Evolutionary conservation across 2,113 vertebrate genomes (phyloP).

Genomic region (Rhabdornis inornatus): DNA sequence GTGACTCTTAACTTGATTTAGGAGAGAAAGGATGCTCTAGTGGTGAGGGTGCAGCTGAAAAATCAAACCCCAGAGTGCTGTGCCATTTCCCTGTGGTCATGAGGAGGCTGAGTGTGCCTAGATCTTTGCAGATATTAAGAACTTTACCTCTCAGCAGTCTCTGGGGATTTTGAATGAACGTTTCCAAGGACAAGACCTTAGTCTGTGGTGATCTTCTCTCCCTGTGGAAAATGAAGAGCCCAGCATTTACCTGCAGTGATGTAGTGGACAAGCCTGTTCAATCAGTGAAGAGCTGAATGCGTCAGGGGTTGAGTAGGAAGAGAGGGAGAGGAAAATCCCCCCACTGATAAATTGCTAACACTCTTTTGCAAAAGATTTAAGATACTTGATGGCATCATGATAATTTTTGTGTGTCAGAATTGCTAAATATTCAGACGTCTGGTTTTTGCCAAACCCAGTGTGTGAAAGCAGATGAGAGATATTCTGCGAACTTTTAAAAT

Average conservation of each 20-base stretch:
- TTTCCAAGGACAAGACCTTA: neutral
- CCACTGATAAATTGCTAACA: neutral
- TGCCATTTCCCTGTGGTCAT: neutral
- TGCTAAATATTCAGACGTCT: neutral
- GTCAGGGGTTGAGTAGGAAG: neutral
- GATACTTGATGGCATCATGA: neutral
- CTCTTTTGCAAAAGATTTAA: neutral
- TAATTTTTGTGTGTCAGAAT: neutral
- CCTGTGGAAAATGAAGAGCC: neutral
- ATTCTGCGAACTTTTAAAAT: conserved; percentile 25
- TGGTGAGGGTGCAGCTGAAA: neutral
- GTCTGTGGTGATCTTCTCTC: neutral
- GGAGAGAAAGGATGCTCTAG: neutral
- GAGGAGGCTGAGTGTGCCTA: neutral
- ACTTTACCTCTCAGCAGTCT: neutral
- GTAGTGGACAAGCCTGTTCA: neutral
- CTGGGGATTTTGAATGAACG: neutral
- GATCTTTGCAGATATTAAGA: neutral
- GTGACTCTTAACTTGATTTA: neutral
- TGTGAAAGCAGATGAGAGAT: conserved; percentile 25
- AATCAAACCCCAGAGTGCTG: neutral
- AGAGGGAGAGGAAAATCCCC: neutral
- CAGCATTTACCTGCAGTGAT: neutral
- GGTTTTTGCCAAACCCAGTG: neutral
- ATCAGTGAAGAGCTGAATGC: neutral